Percentiles rank a stretch among this genome's conserved stretches.
These are phyloP conservation scores for Poeciliopsis presidionis DNA, from an alignment of 2,797 vertebrate genomes.

Conservation along the genomic window DNA sequence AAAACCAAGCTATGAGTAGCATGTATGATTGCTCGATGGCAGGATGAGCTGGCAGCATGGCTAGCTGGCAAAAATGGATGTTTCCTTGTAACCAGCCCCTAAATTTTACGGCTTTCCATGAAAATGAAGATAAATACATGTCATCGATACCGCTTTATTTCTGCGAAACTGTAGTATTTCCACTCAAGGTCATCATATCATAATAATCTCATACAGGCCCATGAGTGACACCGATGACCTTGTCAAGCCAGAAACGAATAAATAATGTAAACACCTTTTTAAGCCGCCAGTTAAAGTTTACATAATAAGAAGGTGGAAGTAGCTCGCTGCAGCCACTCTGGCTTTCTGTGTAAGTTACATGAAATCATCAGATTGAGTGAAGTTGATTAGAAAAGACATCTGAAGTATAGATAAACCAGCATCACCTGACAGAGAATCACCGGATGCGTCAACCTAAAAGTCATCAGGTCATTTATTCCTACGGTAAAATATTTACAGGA, in stretches of 20 bases:
- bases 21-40: not conserved
- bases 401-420: not conserved
- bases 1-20: not conserved
- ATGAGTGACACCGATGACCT: not conserved
- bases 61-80: not conserved
- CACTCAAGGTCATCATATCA: not conserved
- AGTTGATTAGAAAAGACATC: not conserved
- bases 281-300: not conserved
- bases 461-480: not conserved
- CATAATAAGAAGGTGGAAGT: not conserved
- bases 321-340: not conserved
- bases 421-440: not conserved
- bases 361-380: not conserved
- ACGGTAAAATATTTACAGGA: slow-evolving; percentile 7
- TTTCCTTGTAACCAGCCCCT: not conserved
- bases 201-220: not conserved
- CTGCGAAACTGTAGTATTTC: not conserved
- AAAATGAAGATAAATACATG: not conserved
- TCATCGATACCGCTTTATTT: not conserved
- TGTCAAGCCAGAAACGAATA: not conserved
- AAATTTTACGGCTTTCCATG: not conserved
- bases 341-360: not conserved
- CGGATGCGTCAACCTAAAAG: not conserved
- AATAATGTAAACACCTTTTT: not conserved
- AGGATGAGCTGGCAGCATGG: not conserved